phyloP scores from a whole-genome alignment of 2,113 vertebrate species.

The Centrocercus urophasianus region DNA sequence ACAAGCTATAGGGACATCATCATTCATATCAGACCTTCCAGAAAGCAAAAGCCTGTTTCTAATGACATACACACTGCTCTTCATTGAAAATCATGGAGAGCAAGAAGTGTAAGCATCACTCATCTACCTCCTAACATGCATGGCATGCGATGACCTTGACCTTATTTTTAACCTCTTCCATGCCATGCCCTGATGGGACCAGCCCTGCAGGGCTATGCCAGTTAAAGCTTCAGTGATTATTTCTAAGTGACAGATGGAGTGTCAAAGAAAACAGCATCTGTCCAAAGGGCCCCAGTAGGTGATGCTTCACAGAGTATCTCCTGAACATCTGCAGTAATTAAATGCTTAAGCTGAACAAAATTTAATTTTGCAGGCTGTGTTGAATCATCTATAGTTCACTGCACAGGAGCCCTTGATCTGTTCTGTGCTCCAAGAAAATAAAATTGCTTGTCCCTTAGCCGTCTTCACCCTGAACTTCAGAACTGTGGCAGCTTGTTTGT shows the following conservation, averaged over 20 bases:
- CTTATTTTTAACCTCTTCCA: conserved; percentile 59
- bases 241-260: conserved; percentile 59
- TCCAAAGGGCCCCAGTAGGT: conserved; percentile 58
- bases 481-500: not conserved
- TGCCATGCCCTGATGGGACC: not conserved
- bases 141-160: not conserved
- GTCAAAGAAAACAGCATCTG: conserved; percentile 66
- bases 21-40: not conserved
- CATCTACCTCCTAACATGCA: not conserved
- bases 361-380: conserved; percentile 40
- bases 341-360: conserved; percentile 45
- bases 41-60: not conserved
- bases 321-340: conserved; percentile 67
- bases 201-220: conserved; percentile 23
- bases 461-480: not conserved
- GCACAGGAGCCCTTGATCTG: conserved; percentile 7
- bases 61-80: not conserved
- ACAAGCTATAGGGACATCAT: not conserved
- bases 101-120: not conserved
- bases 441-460: not conserved
- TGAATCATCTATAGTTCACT: conserved; percentile 42
- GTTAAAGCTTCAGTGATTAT: conserved; percentile 42
- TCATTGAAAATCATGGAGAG: not conserved
- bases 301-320: conserved; percentile 40
- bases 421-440: not conserved